Evolutionary conservation across 2,113 vertebrate species (phyloP).

Genomic region (Sinocyclocheilus grahami): DNA sequence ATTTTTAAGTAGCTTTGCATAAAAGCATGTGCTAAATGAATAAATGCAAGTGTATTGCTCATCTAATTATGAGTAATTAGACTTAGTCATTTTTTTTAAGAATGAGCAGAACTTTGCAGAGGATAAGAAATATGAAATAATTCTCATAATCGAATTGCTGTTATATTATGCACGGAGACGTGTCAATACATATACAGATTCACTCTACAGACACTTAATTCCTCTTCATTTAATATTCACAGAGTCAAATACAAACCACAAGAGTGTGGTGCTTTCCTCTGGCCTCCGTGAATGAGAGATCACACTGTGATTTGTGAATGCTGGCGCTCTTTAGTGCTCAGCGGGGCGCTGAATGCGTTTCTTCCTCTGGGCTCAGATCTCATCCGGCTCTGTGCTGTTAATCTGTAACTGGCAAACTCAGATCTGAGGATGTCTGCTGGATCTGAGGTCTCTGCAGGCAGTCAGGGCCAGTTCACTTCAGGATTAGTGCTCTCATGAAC

Average conservation of each 20-base stretch:
- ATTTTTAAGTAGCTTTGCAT: constrained; percentile 14
- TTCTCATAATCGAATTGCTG: not conserved
- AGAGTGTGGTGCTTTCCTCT: not conserved
- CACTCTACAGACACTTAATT: not conserved
- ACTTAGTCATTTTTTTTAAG: not conserved
- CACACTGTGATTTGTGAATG: constrained; percentile 21
- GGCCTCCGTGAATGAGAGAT: not conserved
- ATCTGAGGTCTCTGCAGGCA: constrained; percentile 5
- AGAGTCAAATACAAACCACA: not conserved
- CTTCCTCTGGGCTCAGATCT: constrained; percentile 9
- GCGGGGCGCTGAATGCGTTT: constrained; percentile 7
- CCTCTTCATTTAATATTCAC: not conserved
- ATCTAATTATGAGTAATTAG: not conserved
- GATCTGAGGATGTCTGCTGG: constrained; percentile 29
- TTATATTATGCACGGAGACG: not conserved
- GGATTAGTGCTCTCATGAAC: not conserved
- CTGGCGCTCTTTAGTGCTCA: constrained; percentile 19
- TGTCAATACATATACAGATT: not conserved
- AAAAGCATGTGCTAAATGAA: constrained; percentile 4
- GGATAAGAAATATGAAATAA: not conserved
- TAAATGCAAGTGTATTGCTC: not conserved
- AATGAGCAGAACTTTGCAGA: not conserved
- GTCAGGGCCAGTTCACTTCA: constrained; percentile 21
- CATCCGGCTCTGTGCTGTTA: not conserved
- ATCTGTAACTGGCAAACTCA: constrained; percentile 18